Base-by-base conservation (phyloP, 2,797 vertebrate genomes). In the Fistularia tabacaria region DNA sequence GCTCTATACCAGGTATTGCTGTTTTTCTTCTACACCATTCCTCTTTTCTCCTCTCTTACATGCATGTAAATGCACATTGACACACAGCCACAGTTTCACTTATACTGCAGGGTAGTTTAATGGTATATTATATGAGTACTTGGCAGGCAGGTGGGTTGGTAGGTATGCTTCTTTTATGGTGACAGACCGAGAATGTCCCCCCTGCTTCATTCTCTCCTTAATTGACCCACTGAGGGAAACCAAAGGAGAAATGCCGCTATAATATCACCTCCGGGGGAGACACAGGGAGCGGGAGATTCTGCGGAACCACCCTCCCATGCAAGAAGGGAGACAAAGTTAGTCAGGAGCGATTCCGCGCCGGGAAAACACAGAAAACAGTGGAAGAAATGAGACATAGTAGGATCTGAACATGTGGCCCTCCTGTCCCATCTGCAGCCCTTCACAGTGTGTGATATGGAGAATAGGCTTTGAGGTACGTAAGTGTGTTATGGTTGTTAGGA, bases 391-490 rank as follows among this genome's bases (percentile, higher is more conserved):
- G 14, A 40, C 6, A 9, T 37, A 15, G 36, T 25, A 46, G 36
- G 14, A 46, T 40, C 11, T 14, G 49, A 38, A 56, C 64, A 64
- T 44, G 53, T 46, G 59, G 3, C 39, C 39, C 8, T 40, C 77
- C 67, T 67, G 66, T 80, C 73, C 62, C 55, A 51, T 62, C 73
- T 60, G 58, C 54, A 61, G 67, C 72, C 69, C 69, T 54, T 66
- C 89, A 82, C 90, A 90, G 87, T 89, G 85, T 87, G 89, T 83
- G 77, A 86, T 80, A 83, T 89, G 85, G 50, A 58, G 12, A 67
- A 57, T 68, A 58, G 10, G 59, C 75, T 89, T 86, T 87, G 84
- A 88, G 83, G 64, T 69, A 41, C 7, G 46, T 6, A 43, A 54
- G 64, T 65, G 74, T 65, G 69, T 67, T 76, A 49, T 52, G 48